phyloP scores from a whole-genome alignment of 2,888 invertebrate species.

The Atethmia centrago region DNA sequence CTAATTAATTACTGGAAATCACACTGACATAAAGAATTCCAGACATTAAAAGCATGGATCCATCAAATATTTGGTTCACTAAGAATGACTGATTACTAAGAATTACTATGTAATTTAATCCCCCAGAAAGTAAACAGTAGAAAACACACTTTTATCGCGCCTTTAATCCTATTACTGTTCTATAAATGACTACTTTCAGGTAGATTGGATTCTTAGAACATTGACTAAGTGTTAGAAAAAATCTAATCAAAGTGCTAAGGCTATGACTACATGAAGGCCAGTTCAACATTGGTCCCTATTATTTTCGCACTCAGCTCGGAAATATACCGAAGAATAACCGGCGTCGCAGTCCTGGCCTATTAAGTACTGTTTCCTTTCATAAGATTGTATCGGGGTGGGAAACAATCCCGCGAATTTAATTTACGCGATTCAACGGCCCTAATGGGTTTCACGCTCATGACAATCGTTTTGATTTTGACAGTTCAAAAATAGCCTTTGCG shows the following conservation, averaged over 20 bases:
- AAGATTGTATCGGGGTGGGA: neutral
- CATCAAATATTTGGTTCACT: slow-evolving; percentile 55
- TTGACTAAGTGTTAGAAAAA: slow-evolving; percentile 30
- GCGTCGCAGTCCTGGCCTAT: neutral
- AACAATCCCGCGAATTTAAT: slow-evolving; percentile 11
- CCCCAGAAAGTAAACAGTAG: slow-evolving; percentile 9
- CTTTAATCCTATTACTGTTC: slow-evolving; percentile 25
- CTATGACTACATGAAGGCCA: neutral
- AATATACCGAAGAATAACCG: neutral
- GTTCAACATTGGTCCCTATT: neutral
- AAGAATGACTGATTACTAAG: slow-evolving; percentile 28
- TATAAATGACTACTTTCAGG: slow-evolving; percentile 5
- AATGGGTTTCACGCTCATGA: neutral
- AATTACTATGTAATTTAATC: slow-evolving; percentile 49
- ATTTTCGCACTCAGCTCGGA: neutral
- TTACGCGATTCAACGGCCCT: neutral
- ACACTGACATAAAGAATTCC: slow-evolving; percentile 18
- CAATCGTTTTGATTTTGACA: slow-evolving; percentile 2
- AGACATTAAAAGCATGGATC: slow-evolving; percentile 50
- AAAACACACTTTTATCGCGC: slow-evolving; percentile 17
- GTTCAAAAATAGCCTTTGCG: neutral
- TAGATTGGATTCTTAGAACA: slow-evolving; percentile 31
- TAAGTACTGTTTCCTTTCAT: slow-evolving; percentile 22
- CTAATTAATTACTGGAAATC: slow-evolving; percentile 1
- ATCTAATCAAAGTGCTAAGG: slow-evolving; percentile 18